Conservation (phyloP, 2,888 invertebrate species). For the Melolontha melolontha region DNA sequence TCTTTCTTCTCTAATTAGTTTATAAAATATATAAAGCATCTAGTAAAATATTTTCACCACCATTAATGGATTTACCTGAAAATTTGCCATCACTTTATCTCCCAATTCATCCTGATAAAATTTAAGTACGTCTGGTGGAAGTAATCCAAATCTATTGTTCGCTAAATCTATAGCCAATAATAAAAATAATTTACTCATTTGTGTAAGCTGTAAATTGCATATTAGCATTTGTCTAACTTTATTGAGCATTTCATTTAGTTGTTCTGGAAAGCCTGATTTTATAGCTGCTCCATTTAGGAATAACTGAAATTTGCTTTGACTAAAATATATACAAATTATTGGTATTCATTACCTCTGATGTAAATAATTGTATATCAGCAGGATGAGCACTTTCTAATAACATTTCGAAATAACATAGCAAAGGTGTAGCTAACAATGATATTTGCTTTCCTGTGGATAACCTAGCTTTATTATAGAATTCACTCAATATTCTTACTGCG, state of each 20-base stretch:
- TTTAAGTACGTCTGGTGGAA: conserved; percentile 60
- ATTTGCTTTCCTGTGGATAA: conserved; percentile 54
- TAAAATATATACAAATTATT: not conserved
- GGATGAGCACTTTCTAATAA: conserved; percentile 61
- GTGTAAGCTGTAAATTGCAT: conserved; percentile 57
- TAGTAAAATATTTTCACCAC: conserved; percentile 12
- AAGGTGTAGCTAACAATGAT: conserved; percentile 55
- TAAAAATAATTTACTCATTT: conserved; percentile 61
- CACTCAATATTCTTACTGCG: conserved; percentile 62
- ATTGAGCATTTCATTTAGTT: conserved; percentile 59
- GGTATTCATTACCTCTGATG: conserved; percentile 59
- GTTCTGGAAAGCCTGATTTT: conserved; percentile 53
- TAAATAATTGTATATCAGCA: conserved; percentile 63
- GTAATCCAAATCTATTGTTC: conserved; percentile 59
- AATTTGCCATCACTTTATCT: conserved; percentile 57
- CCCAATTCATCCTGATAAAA: conserved; percentile 63
- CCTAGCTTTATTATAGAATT: conserved; percentile 60
- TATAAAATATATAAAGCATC: not conserved
- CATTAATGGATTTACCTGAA: conserved; percentile 55
- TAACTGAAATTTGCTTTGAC: conserved; percentile 56
- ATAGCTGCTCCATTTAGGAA: conserved; percentile 61
- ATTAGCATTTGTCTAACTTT: conserved; percentile 59
- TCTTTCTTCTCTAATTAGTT: no score
- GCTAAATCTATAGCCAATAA: conserved; percentile 64
- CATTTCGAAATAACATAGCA: conserved; percentile 62